Percentiles rank a stretch among this genome's conserved stretches.
These are phyloP conservation scores for Rutpela maculata DNA, from an alignment of 2,888 invertebrate genomes.

Conservation along the genomic window DNA sequence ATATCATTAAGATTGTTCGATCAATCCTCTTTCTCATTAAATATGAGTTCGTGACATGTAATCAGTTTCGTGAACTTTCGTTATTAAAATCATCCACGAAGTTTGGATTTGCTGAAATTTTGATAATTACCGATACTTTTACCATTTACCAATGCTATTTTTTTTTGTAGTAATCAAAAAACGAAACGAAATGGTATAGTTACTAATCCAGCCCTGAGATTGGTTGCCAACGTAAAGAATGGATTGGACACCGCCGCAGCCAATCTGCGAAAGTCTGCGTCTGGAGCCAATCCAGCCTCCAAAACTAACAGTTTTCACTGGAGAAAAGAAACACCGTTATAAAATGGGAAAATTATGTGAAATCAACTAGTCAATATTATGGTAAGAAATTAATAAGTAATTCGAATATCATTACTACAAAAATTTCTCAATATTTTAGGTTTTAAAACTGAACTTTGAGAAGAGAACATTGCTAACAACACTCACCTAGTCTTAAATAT, in stretches of 20 bases:
- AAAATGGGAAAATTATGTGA: conserved; percentile 54
- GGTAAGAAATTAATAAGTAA: conserved; percentile 52
- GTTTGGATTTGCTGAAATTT: too few relatives aligned
- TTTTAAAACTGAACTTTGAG: conserved; percentile 59
- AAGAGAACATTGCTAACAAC: conserved; percentile 62
- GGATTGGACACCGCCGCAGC: conserved; percentile 82
- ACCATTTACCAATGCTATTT: background rate
- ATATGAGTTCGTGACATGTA: too few relatives aligned
- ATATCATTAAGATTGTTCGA: too few relatives aligned
- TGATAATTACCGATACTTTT: background rate
- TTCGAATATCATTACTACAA: background rate
- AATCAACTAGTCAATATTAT: conserved; percentile 65
- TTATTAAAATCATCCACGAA: too few relatives aligned
- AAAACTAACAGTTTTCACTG: conserved; percentile 88
- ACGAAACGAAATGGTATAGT: conserved; percentile 90
- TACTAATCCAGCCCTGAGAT: conserved; percentile 89
- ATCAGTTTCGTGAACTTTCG: too few relatives aligned
- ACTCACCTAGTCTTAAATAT: conserved; percentile 67
- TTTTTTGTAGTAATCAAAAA: conserved; percentile 72
- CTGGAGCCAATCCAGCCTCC: conserved; percentile 78
- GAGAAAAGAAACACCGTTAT: conserved; percentile 89
- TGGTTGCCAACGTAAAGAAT: conserved; percentile 86
- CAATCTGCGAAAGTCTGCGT: conserved; percentile 79
- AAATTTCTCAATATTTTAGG: conserved; percentile 50
- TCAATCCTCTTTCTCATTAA: too few relatives aligned